phyloP scores from a whole-genome alignment of 2,113 vertebrate species.

The Tragelaphus strepsiceros region DNA sequence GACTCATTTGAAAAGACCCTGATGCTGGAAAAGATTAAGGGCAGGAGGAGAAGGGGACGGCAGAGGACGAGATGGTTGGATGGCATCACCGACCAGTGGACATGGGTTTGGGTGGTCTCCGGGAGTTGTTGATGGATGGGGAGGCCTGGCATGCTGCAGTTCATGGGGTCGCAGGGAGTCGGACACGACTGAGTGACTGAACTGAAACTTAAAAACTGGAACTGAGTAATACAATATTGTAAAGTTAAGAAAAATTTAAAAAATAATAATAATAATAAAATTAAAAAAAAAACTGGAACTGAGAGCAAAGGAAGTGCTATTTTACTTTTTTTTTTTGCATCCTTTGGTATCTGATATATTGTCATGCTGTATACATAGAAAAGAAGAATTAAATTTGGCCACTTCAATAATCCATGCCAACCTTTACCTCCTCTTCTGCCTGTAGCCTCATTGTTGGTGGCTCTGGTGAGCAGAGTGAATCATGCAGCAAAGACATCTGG shows the following conservation, averaged over 20 bases:
- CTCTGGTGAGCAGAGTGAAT: conserved; percentile 52
- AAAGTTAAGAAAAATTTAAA: no score
- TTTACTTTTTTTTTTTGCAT: neutral
- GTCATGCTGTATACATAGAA: neutral
- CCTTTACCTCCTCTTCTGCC: conserved; percentile 63
- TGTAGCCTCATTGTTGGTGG: conserved; percentile 53
- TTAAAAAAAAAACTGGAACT: neutral
- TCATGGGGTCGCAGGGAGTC: neutral
- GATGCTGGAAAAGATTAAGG: neutral
- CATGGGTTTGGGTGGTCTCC: neutral
- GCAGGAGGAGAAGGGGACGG: neutral
- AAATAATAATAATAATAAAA: no score
- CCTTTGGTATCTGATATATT: neutral
- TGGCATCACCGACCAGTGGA: neutral
- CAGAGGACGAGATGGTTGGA: neutral
- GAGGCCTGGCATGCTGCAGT: neutral
- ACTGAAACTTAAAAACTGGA: neutral
- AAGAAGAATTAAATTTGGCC: neutral
- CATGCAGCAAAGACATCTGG: conserved; percentile 43
- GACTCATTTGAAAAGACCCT: neutral
- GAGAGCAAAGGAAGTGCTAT: neutral
- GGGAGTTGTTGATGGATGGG: neutral
- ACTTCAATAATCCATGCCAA: neutral
- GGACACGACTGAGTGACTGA: fast-evolving
- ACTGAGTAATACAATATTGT: no score